Evolutionary conservation across 2,797 vertebrate species (phyloP).

Genomic region (Poeciliopsis presidionis): DNA sequence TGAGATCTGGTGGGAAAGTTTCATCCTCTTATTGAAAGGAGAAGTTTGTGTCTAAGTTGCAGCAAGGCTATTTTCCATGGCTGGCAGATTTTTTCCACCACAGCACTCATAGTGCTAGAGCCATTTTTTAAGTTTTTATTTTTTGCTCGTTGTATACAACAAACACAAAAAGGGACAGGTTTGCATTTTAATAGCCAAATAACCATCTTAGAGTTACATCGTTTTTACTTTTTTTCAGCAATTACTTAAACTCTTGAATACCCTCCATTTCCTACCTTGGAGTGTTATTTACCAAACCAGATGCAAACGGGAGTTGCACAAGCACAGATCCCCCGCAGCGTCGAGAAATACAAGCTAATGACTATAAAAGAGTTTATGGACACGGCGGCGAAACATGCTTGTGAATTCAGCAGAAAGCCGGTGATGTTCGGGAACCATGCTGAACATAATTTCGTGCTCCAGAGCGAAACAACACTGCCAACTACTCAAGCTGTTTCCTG

Average conservation of each 20-base stretch:
- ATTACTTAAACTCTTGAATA: neutral
- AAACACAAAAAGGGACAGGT: neutral
- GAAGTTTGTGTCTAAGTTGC: slow-evolving; percentile 3
- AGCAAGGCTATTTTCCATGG: neutral
- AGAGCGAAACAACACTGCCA: neutral
- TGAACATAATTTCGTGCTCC: neutral
- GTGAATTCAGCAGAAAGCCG: neutral
- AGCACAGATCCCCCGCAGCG: neutral
- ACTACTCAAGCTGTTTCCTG: neutral
- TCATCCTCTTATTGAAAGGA: slow-evolving; percentile 14
- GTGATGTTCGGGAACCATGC: neutral
- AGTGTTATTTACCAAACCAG: neutral
- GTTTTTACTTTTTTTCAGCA: neutral
- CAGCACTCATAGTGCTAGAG: too few relatives aligned
- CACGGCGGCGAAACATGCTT: neutral
- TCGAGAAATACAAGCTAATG: neutral
- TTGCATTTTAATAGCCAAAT: neutral
- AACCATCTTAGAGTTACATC: neutral
- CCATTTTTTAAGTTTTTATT: neutral
- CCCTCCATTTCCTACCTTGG: neutral
- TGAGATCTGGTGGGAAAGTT: slow-evolving; percentile 44
- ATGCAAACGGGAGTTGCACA: neutral
- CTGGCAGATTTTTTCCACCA: neutral
- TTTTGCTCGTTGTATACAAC: neutral
- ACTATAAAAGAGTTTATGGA: neutral